Percentiles rank a stretch among this genome's conserved stretches.
These are phyloP conservation scores for Darevskia nairensis DNA, from an alignment of 2,797 vertebrate species.

Conservation along the genomic window DNA sequence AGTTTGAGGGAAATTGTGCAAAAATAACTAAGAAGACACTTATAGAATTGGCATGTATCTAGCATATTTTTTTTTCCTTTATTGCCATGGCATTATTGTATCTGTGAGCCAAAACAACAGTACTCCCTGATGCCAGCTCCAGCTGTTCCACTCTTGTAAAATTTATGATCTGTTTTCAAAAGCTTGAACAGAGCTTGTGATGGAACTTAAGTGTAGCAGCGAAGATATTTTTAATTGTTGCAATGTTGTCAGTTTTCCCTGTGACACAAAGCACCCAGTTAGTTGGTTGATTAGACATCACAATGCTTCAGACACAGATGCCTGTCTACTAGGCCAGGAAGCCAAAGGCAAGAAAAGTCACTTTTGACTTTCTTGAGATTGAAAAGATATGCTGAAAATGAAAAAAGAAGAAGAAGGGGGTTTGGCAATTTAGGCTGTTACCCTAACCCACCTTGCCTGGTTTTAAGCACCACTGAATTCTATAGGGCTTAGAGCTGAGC, in stretches of 20 bases:
- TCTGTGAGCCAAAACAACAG: slow-evolving; percentile 71
- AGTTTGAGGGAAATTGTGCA: background rate
- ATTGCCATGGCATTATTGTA: slow-evolving; percentile 60
- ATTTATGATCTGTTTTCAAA: slow-evolving; percentile 65
- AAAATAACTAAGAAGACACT: background rate
- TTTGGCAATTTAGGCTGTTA: background rate
- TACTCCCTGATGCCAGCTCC: slow-evolving; percentile 63
- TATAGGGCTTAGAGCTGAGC: too few species aligned
- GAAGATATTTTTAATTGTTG: slow-evolving; percentile 54
- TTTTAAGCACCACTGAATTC: too few species aligned
- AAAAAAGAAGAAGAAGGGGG: slow-evolving; percentile 1
- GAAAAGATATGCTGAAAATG: background rate
- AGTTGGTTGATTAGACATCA: background rate
- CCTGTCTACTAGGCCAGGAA: background rate
- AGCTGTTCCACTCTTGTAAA: slow-evolving; percentile 71
- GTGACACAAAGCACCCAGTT: slow-evolving; percentile 1
- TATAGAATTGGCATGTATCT: slow-evolving; percentile 20
- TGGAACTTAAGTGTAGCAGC: slow-evolving; percentile 38
- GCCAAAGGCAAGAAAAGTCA: slow-evolving; percentile 28
- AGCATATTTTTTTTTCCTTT: slow-evolving; percentile 22
- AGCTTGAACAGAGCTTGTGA: slow-evolving; percentile 47
- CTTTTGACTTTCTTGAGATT: slow-evolving; percentile 18
- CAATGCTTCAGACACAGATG: background rate
- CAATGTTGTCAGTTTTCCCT: slow-evolving; percentile 4
- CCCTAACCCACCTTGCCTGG: too few species aligned